A percentile compares a stretch with the other conserved stretches of the same genome.
phyloP scores from a whole-genome alignment of 2,113 vertebrate genomes.

The Leucosticte australis region DNA sequence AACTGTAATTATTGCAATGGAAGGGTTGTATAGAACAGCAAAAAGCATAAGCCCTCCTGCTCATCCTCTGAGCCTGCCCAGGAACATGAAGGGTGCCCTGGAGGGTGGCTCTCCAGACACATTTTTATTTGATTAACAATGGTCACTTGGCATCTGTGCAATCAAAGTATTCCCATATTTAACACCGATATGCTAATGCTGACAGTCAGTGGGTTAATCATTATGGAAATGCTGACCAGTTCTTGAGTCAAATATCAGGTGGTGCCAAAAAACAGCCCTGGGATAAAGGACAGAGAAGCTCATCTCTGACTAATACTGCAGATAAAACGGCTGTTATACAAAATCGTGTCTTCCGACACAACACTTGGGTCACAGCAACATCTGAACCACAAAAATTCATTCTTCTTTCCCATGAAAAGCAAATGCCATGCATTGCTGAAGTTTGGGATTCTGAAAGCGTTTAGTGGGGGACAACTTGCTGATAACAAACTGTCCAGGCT shows the following conservation, averaged over 20 bases:
- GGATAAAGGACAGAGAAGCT: constrained; percentile 13
- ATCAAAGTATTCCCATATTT: constrained; percentile 29
- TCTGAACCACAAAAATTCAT: constrained; percentile 3
- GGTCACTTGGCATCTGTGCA: not conserved
- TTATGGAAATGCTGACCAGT: constrained; percentile 48
- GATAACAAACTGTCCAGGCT: not conserved
- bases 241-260: constrained; percentile 44
- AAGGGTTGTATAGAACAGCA: not conserved
- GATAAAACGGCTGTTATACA: constrained; percentile 10
- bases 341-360: not conserved
- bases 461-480: not conserved
- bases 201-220: constrained; percentile 36
- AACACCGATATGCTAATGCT: not conserved
- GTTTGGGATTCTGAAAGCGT: not conserved
- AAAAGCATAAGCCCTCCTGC: not conserved
- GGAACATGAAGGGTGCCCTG: not conserved
- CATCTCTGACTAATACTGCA: constrained; percentile 41
- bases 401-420: not conserved
- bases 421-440: not conserved
- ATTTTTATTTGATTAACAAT: constrained; percentile 34
- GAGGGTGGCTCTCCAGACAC: not conserved
- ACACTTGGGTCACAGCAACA: not conserved
- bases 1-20: not conserved
- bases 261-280: constrained; percentile 10
- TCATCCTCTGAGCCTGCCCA: not conserved